Evolutionary conservation across 1,140 invertebrate genomes (phyloP).

Genomic region (Tetragnatha versicolor): DNA sequence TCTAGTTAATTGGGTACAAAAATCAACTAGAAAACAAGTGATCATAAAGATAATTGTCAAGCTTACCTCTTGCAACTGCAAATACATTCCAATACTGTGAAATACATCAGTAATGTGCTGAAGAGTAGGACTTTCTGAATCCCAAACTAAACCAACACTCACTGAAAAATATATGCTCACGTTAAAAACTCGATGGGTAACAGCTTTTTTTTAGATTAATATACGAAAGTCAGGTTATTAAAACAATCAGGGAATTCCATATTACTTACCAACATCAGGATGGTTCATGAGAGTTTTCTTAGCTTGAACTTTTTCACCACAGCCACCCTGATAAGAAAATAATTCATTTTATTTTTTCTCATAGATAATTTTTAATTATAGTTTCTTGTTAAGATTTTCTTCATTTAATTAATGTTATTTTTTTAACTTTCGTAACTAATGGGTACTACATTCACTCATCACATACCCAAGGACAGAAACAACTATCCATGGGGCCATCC

Average conservation of each 20-base stretch:
- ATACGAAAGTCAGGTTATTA: background rate
- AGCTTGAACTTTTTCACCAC: constrained; percentile 91
- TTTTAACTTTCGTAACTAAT: no score
- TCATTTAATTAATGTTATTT: no score
- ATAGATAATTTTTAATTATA: no score
- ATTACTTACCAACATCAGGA: constrained; percentile 76
- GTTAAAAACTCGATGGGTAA: no score
- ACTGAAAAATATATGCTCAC: constrained; percentile 71
- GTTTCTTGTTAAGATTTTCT: no score
- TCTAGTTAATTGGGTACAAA: no score
- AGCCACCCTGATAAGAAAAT: constrained; percentile 76
- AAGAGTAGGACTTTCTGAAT: constrained; percentile 86
- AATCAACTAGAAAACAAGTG: no score
- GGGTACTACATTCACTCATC: no score
- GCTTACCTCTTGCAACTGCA: constrained; percentile 80
- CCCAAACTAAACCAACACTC: constrained; percentile 95
- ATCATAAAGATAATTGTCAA: no score
- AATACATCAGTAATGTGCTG: constrained; percentile 93
- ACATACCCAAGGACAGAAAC: no score
- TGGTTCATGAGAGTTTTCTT: constrained; percentile 86
- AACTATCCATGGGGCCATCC: no score
- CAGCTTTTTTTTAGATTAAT: background rate
- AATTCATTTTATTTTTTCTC: no score
- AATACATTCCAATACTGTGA: constrained; percentile 82
- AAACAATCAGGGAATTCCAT: background rate